Base-by-base conservation (phyloP, 1,140 invertebrate species). In the Pseudomyrmex dendroicus region DNA sequence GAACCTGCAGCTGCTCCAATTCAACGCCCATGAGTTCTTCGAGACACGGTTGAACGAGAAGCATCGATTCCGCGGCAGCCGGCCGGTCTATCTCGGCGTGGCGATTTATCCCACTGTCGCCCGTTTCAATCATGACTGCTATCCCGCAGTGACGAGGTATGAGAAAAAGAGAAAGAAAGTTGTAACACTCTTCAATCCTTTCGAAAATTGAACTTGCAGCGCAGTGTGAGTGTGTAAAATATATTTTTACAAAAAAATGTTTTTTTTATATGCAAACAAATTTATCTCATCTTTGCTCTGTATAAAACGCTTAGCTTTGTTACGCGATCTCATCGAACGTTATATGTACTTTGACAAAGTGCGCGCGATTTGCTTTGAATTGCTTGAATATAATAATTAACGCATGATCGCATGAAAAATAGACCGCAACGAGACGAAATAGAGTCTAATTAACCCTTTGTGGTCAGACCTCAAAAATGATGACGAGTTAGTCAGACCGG, bases 1-100 rank as follows among this genome's bases (percentile, higher is more conserved):
- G 52, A 95, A 98, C 89, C 94, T 98, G 2, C 97, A 98, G 94
- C 95, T 98, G 64, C 92, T 98, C 2, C 98, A 98, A 86, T 98
- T 98, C 93, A 98, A 98, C 93, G 97, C 97, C 1, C 98, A 98
- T 92, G 97, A 98, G 93, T 96, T 98, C n/a, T 97, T 96, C 82
- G 97, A 98, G 90, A 96, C 97, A 0, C 89, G 95, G 1, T 90
- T 95, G 10, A 93, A 92, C 9, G 91, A 91, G 4, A 88, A 94
- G 12, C 95, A 96, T 84, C 90, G 90, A 80, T 95, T 97, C 86
- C 93, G 93, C 59, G 94, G 95, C 56, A 93, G 95, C 59, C 95
- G 96, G 92, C 94, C 95, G 25, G 86, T 95, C 0, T 96, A 96
- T 86, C 92, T 97, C n/a, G 98, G 97, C 1, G 96, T 98, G 3